These are phyloP conservation scores for Drosophila paranaensis DNA, from an alignment of 2,888 invertebrate genomes.

Conservation along the genomic window DNA sequence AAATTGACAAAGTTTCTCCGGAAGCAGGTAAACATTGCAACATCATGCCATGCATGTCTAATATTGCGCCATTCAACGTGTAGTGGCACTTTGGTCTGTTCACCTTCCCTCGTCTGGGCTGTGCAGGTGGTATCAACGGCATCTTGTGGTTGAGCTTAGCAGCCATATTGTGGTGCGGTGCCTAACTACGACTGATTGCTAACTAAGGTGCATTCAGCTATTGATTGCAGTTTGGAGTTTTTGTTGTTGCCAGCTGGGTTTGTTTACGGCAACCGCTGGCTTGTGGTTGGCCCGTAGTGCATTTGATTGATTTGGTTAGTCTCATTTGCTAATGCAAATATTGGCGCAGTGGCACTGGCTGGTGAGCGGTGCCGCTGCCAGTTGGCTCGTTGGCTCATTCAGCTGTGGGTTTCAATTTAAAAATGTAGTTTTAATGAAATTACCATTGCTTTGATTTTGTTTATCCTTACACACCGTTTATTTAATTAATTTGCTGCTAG, in stretches of 20 bases:
- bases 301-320: conserved; percentile 70
- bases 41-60: conserved; percentile 41
- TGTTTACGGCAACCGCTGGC: conserved; percentile 51
- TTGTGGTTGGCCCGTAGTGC: conserved; percentile 61
- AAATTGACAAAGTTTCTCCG: conserved; percentile 41
- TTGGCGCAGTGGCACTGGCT: conserved; percentile 38
- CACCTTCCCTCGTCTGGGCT: not conserved
- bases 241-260: conserved; percentile 22
- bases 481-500: conserved; percentile 63
- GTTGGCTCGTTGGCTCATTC: conserved; percentile 12
- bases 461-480: conserved; percentile 66
- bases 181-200: conserved; percentile 50
- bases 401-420: conserved; percentile 19
- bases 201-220: conserved; percentile 26
- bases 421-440: conserved; percentile 59
- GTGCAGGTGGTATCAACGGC: conserved; percentile 31
- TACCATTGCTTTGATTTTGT: conserved; percentile 55
- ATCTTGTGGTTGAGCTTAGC: conserved; percentile 54
- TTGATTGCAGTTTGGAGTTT: conserved; percentile 2
- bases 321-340: conserved; percentile 71
- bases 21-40: conserved; percentile 36
- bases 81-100: conserved; percentile 11
- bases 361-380: not conserved
- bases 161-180: conserved; percentile 51
- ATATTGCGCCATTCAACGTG: conserved; percentile 25